Evolutionary conservation across 2,888 invertebrate species (phyloP).

Genomic region (Zelleria hepariella): DNA sequence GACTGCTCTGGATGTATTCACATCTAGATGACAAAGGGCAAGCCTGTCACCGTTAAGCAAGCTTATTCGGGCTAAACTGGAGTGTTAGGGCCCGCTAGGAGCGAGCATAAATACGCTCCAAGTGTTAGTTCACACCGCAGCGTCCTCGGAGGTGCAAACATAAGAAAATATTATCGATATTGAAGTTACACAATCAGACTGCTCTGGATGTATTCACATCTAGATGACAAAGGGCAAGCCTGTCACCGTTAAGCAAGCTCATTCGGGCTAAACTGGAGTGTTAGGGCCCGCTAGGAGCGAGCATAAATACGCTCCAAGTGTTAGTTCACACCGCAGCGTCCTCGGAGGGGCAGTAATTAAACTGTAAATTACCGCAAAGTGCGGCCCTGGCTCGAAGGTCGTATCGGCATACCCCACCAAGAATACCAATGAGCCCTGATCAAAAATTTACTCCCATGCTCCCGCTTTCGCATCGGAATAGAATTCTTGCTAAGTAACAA

Average conservation of each 20-base stretch:
- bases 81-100: too few species aligned
- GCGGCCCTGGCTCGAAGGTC: constrained; percentile 54
- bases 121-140: too few species aligned
- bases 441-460: constrained; percentile 44
- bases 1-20: too few species aligned
- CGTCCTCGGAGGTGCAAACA: too few species aligned
- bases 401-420: constrained; percentile 41
- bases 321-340: constrained; percentile 1
- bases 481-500: neutral
- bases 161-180: too few species aligned
- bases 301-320: constrained; percentile 3
- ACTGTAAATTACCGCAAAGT: constrained; percentile 65
- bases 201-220: neutral
- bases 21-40: too few species aligned
- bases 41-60: too few species aligned
- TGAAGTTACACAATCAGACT: too few species aligned
- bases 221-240: neutral
- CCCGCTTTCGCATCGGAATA: constrained; percentile 14
- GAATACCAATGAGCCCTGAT: constrained; percentile 57
- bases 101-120: too few species aligned
- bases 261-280: neutral
- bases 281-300: neutral
- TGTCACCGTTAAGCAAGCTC: neutral
- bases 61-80: too few species aligned
- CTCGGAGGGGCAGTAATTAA: constrained; percentile 50